These are phyloP conservation scores for Aviceda subcristata DNA, from an alignment of 2,113 vertebrate species.

Conservation along the genomic window DNA sequence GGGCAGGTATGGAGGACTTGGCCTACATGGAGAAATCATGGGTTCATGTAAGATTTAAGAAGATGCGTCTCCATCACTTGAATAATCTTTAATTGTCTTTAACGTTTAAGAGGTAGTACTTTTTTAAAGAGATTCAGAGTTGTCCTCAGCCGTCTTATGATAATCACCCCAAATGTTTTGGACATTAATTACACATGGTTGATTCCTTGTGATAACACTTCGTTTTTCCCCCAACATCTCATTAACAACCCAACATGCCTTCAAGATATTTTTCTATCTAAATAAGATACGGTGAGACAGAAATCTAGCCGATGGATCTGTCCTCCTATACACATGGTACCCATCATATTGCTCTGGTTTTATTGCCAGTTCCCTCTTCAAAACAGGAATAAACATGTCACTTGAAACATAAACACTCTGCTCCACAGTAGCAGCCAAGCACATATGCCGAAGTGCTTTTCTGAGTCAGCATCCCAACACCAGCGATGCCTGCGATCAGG, in stretches of 20 bases:
- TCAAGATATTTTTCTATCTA: neutral
- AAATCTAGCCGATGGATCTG: neutral
- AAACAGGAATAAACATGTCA: neutral
- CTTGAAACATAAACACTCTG: neutral
- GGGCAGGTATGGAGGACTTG: neutral
- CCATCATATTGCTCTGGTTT: neutral
- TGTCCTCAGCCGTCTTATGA: neutral
- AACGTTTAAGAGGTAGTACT: neutral
- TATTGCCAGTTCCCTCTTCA: neutral
- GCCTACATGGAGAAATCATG: neutral
- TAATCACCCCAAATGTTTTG: neutral
- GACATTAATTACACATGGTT: neutral
- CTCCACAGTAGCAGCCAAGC: neutral
- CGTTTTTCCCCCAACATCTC: neutral
- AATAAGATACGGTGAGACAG: neutral
- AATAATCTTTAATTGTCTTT: neutral
- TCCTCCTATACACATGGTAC: fast-evolving
- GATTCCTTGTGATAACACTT: neutral
- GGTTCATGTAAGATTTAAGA: neutral
- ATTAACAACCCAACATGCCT: neutral
- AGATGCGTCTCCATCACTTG: neutral
- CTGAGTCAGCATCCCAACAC: neutral
- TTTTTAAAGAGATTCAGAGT: neutral
- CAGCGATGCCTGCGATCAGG: neutral
- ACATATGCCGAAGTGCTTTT: fast-evolving